phyloP scores from a whole-genome alignment of 2,113 vertebrate species.

The Prunella himalayana region DNA sequence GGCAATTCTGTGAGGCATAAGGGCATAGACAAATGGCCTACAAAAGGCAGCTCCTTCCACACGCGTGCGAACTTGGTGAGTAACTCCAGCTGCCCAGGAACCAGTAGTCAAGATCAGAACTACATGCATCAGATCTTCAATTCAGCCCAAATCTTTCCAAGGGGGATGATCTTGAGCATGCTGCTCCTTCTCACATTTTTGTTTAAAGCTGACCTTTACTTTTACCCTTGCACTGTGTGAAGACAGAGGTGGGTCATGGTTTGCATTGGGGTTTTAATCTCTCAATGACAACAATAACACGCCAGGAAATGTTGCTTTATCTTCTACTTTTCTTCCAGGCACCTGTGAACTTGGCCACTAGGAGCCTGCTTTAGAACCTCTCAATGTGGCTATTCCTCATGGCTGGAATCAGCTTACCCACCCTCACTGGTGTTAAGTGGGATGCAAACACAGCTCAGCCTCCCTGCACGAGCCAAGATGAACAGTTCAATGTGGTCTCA shows the following conservation, averaged over 20 bases:
- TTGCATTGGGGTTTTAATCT: neutral
- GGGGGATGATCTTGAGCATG: neutral
- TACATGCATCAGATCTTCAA: neutral
- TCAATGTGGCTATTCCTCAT: fast-evolving
- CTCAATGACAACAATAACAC: neutral
- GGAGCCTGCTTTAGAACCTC: neutral
- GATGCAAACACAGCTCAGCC: neutral
- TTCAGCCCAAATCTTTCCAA: neutral
- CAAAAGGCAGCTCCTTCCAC: neutral
- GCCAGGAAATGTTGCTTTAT: neutral
- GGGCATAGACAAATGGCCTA: neutral
- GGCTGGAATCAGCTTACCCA: neutral
- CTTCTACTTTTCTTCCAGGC: neutral
- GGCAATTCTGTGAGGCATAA: neutral
- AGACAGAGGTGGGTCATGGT: neutral
- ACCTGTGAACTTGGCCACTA: neutral
- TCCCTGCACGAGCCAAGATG: neutral
- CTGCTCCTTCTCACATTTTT: neutral
- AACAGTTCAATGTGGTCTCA: neutral
- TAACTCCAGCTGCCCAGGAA: neutral
- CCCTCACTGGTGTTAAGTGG: neutral
- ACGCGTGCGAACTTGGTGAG: fast-evolving
- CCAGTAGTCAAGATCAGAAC: neutral
- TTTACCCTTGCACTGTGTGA: neutral
- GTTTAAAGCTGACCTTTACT: neutral